Conservation (phyloP, 2,113 vertebrate genomes). For the Hymenochirus boettgeri region DNA sequence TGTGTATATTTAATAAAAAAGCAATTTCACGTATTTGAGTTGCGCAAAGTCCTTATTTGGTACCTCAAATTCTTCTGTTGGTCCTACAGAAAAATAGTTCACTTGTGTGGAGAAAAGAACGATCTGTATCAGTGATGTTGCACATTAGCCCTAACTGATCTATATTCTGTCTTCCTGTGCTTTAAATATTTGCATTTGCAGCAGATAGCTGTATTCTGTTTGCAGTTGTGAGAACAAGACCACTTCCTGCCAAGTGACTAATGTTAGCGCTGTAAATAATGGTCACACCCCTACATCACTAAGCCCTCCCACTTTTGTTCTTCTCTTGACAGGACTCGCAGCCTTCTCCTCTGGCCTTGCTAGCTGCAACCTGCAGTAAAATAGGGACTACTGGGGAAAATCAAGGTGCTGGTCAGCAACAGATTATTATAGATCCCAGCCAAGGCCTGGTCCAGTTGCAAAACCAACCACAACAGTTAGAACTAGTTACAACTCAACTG, state of each 20-base stretch:
- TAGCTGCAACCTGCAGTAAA: slow-evolving; percentile 98
- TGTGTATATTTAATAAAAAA: too few relatives aligned
- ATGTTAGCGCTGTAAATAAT: slow-evolving; percentile 14
- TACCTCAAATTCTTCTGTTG: too few relatives aligned
- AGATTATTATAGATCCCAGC: slow-evolving; percentile 87
- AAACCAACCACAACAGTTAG: slow-evolving; percentile 85
- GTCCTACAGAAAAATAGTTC: too few relatives aligned
- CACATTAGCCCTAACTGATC: too few relatives aligned
- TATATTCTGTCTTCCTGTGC: too few relatives aligned
- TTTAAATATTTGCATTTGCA: slow-evolving; percentile 16
- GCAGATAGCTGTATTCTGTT: slow-evolving; percentile 36
- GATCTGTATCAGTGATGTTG: too few relatives aligned
- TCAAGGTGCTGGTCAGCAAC: slow-evolving; percentile 78
- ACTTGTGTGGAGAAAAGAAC: too few relatives aligned
- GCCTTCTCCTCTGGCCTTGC: slow-evolving; percentile 93
- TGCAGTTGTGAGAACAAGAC: slow-evolving; percentile 46
- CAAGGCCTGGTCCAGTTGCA: slow-evolving; percentile 91
- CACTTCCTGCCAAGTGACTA: slow-evolving; percentile 45
- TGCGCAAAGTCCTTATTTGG: too few relatives aligned
- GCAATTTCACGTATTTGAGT: too few relatives aligned
- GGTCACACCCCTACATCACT: slow-evolving; percentile 62
- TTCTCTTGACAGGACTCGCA: slow-evolving; percentile 84
- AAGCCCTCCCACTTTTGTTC: slow-evolving; percentile 63
- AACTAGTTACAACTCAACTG: slow-evolving; percentile 92
- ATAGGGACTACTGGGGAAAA: slow-evolving; percentile 89